Conservation (phyloP, 2,888 invertebrate genomes). For the Lycaena phlaeas region DNA sequence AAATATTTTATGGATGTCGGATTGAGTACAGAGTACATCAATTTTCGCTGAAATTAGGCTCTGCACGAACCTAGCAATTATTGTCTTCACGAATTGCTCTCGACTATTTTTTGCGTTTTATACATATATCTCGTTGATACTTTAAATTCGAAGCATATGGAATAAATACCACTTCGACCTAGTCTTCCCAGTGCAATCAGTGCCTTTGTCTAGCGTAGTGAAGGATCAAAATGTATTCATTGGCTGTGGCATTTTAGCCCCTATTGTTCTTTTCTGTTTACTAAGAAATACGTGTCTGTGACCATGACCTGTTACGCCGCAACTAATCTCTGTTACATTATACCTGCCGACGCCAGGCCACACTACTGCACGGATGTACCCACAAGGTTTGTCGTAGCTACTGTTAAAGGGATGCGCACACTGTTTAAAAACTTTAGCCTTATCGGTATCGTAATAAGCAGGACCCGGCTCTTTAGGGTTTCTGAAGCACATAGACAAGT, state of each 20-base stretch:
- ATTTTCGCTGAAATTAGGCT: too few relatives aligned
- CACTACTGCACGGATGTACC: slow-evolving; percentile 41
- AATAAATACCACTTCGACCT: too few relatives aligned
- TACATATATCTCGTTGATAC: too few relatives aligned
- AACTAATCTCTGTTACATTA: slow-evolving; percentile 21
- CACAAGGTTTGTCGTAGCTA: slow-evolving; percentile 46
- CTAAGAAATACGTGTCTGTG: slow-evolving; percentile 50
- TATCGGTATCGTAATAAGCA: slow-evolving; percentile 42
- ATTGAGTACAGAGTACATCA: too few relatives aligned
- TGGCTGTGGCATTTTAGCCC: slow-evolving; percentile 37
- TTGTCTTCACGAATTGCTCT: too few relatives aligned
- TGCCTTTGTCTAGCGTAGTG: too few relatives aligned
- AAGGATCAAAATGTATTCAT: slow-evolving; percentile 51
- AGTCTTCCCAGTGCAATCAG: too few relatives aligned
- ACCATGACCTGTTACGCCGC: slow-evolving; percentile 41
- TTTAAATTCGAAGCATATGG: too few relatives aligned
- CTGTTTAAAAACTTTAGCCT: slow-evolving; percentile 31
- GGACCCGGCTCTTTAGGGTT: slow-evolving; percentile 69
- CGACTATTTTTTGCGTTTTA: too few relatives aligned
- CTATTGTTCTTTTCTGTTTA: slow-evolving; percentile 45
- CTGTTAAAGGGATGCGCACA: slow-evolving; percentile 46
- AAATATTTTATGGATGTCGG: too few relatives aligned
- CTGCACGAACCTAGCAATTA: too few relatives aligned
- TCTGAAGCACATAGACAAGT: slow-evolving; percentile 59
- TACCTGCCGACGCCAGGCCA: slow-evolving; percentile 63